Evolutionary conservation across 2,797 vertebrate genomes (phyloP).

Genomic region (Paramormyrops hopkinsi): DNA sequence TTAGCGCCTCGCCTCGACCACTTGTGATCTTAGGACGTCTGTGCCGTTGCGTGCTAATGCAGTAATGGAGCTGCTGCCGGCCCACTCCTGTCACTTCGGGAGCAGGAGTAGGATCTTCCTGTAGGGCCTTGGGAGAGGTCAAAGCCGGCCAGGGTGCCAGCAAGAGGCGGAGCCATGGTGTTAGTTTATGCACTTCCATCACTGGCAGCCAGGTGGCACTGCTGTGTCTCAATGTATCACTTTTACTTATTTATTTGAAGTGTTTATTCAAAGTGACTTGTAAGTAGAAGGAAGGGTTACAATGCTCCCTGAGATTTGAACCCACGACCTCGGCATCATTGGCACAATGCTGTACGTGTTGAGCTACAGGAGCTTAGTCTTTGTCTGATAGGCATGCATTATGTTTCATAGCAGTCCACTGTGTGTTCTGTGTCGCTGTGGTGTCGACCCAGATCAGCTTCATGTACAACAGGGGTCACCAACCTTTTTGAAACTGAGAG

Average conservation of each 20-base stretch:
- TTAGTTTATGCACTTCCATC: background rate
- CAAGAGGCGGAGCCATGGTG: background rate
- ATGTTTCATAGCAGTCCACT: background rate
- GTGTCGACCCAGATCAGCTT: background rate
- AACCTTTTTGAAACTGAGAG: too few species aligned
- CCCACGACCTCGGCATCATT: background rate
- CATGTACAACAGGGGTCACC: background rate
- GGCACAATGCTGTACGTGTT: background rate
- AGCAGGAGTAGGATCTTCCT: background rate
- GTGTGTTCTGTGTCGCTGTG: background rate
- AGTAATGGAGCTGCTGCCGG: background rate
- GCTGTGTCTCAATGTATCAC: background rate
- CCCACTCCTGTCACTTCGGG: background rate
- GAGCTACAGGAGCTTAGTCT: background rate
- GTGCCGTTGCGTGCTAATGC: background rate
- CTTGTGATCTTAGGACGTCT: background rate
- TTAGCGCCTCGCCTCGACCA: background rate
- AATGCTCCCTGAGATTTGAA: background rate
- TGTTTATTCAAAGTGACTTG: background rate
- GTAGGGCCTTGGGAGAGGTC: background rate
- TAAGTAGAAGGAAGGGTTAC: background rate
- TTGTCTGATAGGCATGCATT: background rate
- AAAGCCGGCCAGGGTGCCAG: background rate
- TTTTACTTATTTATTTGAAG: background rate
- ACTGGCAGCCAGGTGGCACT: background rate